These are phyloP conservation scores for Mus pahari DNA, from an alignment of 2,113 vertebrate genomes.

Conservation along the genomic window DNA sequence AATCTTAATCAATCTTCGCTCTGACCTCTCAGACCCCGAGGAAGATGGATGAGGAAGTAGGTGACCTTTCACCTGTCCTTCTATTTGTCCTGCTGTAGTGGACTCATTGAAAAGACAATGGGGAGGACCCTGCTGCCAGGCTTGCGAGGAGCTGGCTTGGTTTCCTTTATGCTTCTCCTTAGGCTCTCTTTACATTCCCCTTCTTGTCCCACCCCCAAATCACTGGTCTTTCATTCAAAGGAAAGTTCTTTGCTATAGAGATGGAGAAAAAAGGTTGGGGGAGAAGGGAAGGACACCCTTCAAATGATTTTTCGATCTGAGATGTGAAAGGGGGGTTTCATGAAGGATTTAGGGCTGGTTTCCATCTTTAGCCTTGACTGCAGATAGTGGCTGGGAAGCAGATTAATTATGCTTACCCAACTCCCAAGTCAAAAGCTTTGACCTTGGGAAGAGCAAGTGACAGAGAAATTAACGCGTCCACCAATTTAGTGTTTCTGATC, in stretches of 20 bases:
- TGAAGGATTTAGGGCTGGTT: conserved; percentile 31
- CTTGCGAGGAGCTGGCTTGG: conserved; percentile 83
- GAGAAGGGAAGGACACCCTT: not conserved
- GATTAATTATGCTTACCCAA: not conserved
- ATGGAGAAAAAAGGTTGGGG: not conserved
- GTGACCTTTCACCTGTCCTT: conserved; percentile 92
- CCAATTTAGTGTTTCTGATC: not conserved
- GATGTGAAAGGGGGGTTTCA: conserved; percentile 54
- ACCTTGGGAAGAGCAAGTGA: conserved; percentile 40
- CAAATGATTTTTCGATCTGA: conserved; percentile 69
- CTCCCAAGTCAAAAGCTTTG: conserved; percentile 48
- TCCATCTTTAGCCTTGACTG: conserved; percentile 59
- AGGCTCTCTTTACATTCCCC: conserved; percentile 52
- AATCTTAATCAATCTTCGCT: conserved; percentile 96
- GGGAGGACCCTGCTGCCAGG: conserved; percentile 89
- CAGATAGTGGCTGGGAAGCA: conserved; percentile 15
- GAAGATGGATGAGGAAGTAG: conserved; percentile 96
- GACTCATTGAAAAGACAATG: conserved; percentile 88
- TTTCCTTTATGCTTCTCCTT: conserved; percentile 77
- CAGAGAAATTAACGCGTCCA: conserved; percentile 48
- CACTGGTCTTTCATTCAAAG: conserved; percentile 66
- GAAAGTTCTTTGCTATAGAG: conserved; percentile 50
- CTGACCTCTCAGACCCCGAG: conserved; percentile 88
- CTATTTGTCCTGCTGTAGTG: conserved; percentile 88
- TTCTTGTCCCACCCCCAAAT: conserved; percentile 37